phyloP scores from a whole-genome alignment of 2,113 vertebrate species.

The Eretmodus cyanostictus region DNA sequence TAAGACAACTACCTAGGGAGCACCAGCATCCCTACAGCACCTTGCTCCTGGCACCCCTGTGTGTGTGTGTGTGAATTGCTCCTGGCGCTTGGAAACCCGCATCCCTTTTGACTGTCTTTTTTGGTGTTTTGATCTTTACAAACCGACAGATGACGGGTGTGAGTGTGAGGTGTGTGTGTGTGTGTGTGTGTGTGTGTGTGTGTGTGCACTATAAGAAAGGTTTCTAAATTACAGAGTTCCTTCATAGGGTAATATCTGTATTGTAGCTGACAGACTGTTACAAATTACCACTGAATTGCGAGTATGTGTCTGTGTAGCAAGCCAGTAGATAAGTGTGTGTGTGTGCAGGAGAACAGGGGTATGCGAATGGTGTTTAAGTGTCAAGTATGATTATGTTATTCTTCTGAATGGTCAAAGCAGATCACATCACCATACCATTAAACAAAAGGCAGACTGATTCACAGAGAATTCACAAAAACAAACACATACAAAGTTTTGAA shows the following conservation, averaged over 20 bases:
- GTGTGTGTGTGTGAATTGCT: constrained; percentile 33
- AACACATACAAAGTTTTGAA: neutral
- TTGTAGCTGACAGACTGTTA: constrained; percentile 48
- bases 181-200: neutral
- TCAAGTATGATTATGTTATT: constrained; percentile 50
- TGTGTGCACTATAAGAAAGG: constrained; percentile 2
- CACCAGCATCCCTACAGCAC: constrained; percentile 63
- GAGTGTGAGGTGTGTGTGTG: neutral
- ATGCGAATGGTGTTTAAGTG: constrained; percentile 34
- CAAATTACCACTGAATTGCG: constrained; percentile 46
- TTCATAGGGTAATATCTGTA: constrained; percentile 56
- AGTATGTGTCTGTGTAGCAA: neutral
- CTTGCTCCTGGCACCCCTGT: constrained; percentile 58
- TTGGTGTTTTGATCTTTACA: constrained; percentile 60
- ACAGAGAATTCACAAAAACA: neutral
- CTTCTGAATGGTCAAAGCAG: constrained; percentile 64
- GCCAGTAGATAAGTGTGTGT: neutral
- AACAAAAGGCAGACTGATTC: constrained; percentile 36
- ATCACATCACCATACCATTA: constrained; percentile 58
- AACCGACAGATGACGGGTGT: constrained; percentile 54
- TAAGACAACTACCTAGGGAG: constrained; percentile 72
- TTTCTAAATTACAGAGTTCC: constrained; percentile 49
- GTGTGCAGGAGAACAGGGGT: neutral
- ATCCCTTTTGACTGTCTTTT: constrained; percentile 68
- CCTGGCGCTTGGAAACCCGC: constrained; percentile 56